A percentile compares a stretch with the other conserved stretches of the same genome.
Conservation (phyloP, 2,113 vertebrate species). For the Brachypodius melanocephalos region DNA sequence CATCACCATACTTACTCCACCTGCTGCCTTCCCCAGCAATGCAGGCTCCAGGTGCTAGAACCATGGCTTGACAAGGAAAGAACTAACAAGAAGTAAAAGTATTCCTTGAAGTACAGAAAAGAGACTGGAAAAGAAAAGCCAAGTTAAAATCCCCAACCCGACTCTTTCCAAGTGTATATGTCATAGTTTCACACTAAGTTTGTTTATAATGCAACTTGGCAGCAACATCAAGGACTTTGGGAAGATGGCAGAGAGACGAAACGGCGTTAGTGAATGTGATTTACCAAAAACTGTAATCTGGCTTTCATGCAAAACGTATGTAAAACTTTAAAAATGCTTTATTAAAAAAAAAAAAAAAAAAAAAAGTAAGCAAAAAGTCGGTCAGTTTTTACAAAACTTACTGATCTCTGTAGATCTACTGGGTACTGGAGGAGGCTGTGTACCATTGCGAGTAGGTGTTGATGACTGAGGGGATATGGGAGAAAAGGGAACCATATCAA, state of each 20-base stretch:
- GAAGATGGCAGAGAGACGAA: not conserved
- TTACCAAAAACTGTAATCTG: constrained; percentile 4
- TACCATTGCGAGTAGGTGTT: constrained; percentile 85
- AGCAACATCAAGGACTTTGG: not conserved
- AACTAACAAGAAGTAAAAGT: not conserved
- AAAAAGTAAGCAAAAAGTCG: constrained; percentile 15
- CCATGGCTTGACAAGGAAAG: not conserved
- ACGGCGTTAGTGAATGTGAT: not conserved
- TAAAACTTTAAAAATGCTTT: not conserved
- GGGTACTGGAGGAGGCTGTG: constrained; percentile 84
- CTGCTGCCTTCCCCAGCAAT: not conserved
- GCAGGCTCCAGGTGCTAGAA: not conserved
- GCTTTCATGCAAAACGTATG: not conserved
- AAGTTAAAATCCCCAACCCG: not conserved
- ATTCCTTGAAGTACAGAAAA: not conserved
- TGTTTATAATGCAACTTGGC: not conserved
- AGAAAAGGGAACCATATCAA: constrained; percentile 99
- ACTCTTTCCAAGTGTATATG: not conserved
- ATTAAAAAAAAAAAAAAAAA: not conserved
- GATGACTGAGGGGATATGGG: constrained; percentile 84
- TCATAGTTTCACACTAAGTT: not conserved
- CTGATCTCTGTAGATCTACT: constrained; percentile 85
- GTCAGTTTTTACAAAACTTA: constrained; percentile 72
- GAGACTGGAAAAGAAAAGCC: not conserved
- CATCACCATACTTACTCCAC: constrained; percentile 23